Conservation (phyloP, 2,888 invertebrate species). For the Pollenia amentaria region DNA sequence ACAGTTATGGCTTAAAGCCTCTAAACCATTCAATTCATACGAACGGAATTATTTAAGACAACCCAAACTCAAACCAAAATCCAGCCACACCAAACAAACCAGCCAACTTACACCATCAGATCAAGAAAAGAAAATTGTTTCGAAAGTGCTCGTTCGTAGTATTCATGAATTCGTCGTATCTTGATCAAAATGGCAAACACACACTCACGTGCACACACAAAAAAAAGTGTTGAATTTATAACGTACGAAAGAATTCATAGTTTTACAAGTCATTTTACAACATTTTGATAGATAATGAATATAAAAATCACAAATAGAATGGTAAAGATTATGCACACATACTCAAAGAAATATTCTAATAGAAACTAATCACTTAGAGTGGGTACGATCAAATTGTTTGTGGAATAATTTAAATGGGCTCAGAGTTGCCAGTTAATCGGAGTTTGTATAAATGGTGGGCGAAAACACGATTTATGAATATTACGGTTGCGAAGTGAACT, state of each 20-base stretch:
- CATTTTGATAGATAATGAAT: slow-evolving; percentile 59
- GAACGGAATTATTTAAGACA: slow-evolving; percentile 59
- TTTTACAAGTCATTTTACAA: slow-evolving; percentile 65
- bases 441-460: not conserved
- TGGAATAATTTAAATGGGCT: not conserved
- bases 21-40: slow-evolving; percentile 52
- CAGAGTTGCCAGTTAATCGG: slow-evolving; percentile 36
- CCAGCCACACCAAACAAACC: not conserved
- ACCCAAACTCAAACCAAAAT: slow-evolving; percentile 21
- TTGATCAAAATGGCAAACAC: slow-evolving; percentile 41
- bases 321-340: slow-evolving; percentile 26
- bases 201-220: not conserved
- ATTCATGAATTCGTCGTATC: slow-evolving; percentile 12
- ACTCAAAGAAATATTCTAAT: slow-evolving; percentile 21
- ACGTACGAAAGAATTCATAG: slow-evolving; percentile 53
- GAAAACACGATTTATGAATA: too few species aligned
- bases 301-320: slow-evolving; percentile 49
- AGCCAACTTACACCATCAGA: not conserved
- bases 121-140: slow-evolving; percentile 55
- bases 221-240: slow-evolving; percentile 58
- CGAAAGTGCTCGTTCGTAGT: slow-evolving; percentile 24
- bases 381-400: slow-evolving; percentile 20
- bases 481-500: too few species aligned
- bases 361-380: slow-evolving; percentile 48
- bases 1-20: slow-evolving; percentile 71